Conservation (phyloP, 2,797 vertebrate species). For the Falco naumanni region DNA sequence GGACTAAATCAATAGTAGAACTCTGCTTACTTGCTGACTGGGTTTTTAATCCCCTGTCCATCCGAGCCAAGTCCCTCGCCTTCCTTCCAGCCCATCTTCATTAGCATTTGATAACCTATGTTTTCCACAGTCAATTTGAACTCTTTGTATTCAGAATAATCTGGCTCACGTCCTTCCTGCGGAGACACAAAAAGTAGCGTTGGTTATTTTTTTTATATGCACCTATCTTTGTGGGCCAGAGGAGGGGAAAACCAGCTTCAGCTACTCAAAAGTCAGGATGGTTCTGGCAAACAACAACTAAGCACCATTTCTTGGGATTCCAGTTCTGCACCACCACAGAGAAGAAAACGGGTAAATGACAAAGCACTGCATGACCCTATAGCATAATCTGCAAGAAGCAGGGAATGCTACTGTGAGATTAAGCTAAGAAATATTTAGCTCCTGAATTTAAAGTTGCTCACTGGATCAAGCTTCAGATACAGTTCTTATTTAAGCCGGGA, state of each 20-base stretch:
- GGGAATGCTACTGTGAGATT: not conserved
- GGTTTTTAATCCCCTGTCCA: slow-evolving; percentile 93
- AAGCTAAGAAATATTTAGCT: not conserved
- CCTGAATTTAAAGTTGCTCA: not conserved
- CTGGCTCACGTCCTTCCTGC: slow-evolving; percentile 96
- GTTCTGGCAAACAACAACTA: not conserved
- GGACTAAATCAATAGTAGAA: not conserved
- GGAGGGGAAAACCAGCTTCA: not conserved
- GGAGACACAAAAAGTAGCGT: not conserved
- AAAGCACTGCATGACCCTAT: not conserved
- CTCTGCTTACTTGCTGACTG: slow-evolving; percentile 88
- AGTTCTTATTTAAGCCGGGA: not conserved
- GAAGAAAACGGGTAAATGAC: not conserved
- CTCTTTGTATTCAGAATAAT: slow-evolving; percentile 98
- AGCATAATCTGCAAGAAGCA: not conserved
- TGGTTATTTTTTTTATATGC: not conserved
- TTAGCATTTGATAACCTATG: slow-evolving; percentile 97
- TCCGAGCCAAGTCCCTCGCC: slow-evolving; percentile 94
- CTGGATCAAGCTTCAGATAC: not conserved
- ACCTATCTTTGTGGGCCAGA: not conserved
- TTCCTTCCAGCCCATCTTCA: slow-evolving; percentile 99
- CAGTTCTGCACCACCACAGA: not conserved
- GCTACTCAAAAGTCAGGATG: too few species aligned
- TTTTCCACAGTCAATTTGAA: slow-evolving; percentile 99
- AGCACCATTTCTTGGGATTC: not conserved